Evolutionary conservation across 2,113 vertebrate species (phyloP), one percentile per base, ranked within the genome.

Genomic region (Ophiodon elongatus): DNA sequence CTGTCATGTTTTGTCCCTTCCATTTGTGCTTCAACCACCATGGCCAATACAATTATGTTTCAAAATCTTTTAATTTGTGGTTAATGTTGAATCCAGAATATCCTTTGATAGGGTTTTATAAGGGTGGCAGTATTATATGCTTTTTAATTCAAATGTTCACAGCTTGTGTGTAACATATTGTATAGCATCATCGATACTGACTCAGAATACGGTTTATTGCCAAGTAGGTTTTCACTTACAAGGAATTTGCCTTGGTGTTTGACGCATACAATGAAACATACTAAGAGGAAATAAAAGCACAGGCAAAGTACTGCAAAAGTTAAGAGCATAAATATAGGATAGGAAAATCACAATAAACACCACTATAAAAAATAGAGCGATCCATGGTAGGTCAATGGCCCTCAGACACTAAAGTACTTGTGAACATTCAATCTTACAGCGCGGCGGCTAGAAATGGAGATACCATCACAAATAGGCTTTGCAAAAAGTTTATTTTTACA

Each of bases 11-110:
- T 80, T 63, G 25, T 79, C 67, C 63, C 54, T 84, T 74, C 65
- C 62, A 77, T 84, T 87, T 76, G 52, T 86, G 35, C 77, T 69
- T 64, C 72, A 85, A 80, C 60, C 89, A 71, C 64, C 43, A 27
- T 47, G 62, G 31, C 41, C 72, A 73, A 68, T 73, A 56, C 3
- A 56, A 70, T 88, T 85, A 82, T 75, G 35, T 52, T 65, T 35
- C 43, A 33, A 63, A 88, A 87, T 85, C 59, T 43, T 52, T 71
- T 66, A 33, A 82, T 87, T 80, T 68, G 39, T 66, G 66, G 14
- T 45, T 66, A 62, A 63, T 83, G 15, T 35, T 73, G 68, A 81
- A 81, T 74, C 69, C 37, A 21, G n/a, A 75, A 27, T 29, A 73
- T 83, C 47, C 41, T 41, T 52, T 84, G n/a, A n/a, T n/a, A 50